A percentile compares a stretch with the other conserved stretches of the same genome.
These are phyloP conservation scores for Lasioglossum marginatum DNA, from an alignment of 2,888 invertebrate genomes.

Conservation along the genomic window DNA sequence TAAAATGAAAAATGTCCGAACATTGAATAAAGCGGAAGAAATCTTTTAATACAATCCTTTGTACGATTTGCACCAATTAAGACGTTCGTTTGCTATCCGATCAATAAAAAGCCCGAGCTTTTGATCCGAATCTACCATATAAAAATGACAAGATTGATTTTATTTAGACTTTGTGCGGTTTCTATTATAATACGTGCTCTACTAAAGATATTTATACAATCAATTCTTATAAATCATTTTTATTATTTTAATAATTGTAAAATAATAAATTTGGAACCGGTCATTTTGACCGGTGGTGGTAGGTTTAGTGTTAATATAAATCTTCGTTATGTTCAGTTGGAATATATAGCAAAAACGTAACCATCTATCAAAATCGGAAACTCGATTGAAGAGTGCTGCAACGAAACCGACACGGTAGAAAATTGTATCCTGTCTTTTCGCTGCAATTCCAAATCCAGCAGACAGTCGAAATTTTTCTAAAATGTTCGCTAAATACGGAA, in stretches of 20 bases:
- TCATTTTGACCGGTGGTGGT: no score
- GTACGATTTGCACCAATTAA: neutral
- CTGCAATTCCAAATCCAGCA: neutral
- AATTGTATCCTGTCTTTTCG: neutral
- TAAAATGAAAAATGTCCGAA: neutral
- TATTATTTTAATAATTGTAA: no score
- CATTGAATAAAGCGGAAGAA: neutral
- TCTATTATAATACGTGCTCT: no score
- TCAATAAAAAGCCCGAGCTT: neutral
- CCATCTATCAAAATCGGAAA: neutral
- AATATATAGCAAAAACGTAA: neutral
- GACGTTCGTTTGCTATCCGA: neutral
- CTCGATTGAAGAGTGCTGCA: neutral
- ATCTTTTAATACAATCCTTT: neutral
- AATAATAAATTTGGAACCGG: no score
- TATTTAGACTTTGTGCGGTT: no score
- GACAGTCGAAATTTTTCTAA: neutral
- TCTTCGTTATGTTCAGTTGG: neutral
- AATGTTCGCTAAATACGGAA: neutral
- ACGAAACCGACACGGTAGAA: neutral
- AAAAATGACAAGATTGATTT: no score
- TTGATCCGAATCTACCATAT: neutral
- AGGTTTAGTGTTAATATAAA: slow-evolving; percentile 9
- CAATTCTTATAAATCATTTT: no score
- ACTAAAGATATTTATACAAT: no score